Conservation (phyloP, 2,797 vertebrate species). For the Ciconia nigra region DNA sequence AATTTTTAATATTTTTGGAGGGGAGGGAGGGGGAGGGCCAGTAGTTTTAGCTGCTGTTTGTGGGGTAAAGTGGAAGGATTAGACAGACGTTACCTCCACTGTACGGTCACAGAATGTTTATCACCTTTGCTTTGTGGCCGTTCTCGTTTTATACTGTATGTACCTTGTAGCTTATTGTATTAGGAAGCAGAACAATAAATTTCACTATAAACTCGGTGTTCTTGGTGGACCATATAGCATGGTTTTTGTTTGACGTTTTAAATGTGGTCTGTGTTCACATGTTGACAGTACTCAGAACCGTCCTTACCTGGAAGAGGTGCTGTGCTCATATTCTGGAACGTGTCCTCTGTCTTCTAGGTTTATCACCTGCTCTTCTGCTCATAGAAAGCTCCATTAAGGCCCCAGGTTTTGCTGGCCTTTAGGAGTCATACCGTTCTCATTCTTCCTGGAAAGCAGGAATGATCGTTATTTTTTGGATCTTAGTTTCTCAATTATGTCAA, state of each 20-base stretch:
- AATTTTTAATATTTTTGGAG: constrained; percentile 71
- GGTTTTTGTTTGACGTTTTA: constrained; percentile 58
- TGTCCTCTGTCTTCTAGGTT: constrained; percentile 18
- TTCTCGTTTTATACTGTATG: constrained; percentile 82
- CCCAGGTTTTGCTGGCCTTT: constrained; percentile 15
- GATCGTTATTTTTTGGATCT: not conserved
- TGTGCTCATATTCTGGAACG: not conserved
- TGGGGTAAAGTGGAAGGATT: constrained; percentile 69
- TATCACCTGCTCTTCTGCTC: not conserved
- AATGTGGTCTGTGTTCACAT: constrained; percentile 40
- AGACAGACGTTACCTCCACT: constrained; percentile 64
- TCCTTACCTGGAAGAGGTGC: constrained; percentile 3
- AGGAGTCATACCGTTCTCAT: not conserved
- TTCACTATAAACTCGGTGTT: constrained; percentile 74
- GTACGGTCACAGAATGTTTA: constrained; percentile 74
- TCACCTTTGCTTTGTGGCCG: constrained; percentile 78
- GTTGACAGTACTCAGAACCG: not conserved
- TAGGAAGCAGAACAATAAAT: constrained; percentile 82
- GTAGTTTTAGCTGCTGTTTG: constrained; percentile 71
- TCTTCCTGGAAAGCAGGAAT: constrained; percentile 14
- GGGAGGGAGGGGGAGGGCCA: constrained; percentile 61
- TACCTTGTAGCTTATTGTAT: constrained; percentile 81
- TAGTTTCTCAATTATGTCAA: not conserved
- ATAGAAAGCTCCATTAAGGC: not conserved
- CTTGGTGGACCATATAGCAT: constrained; percentile 62